These are phyloP conservation scores for Paraplagusia blochii DNA, from an alignment of 2,113 vertebrate species.

Conservation along the genomic window DNA sequence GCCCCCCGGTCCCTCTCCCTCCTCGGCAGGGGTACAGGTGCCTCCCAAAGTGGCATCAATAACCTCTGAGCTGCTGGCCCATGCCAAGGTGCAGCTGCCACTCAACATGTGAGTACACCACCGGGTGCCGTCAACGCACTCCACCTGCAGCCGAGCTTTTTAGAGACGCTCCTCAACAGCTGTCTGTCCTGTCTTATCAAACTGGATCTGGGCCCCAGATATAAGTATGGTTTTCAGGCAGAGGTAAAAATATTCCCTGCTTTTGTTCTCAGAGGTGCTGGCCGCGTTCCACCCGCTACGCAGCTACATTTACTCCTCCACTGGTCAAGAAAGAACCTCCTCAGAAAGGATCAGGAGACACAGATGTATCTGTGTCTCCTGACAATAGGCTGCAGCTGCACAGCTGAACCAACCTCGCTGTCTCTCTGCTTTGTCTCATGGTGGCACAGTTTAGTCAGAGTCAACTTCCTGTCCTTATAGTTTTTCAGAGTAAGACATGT, in stretches of 20 bases:
- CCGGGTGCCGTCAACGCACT: slow-evolving; percentile 20
- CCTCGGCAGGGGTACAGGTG: slow-evolving; percentile 68
- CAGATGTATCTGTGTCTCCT: slow-evolving; percentile 25
- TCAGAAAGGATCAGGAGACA: slow-evolving; percentile 42
- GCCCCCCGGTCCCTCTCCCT: slow-evolving; percentile 59
- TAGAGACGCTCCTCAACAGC: slow-evolving; percentile 7
- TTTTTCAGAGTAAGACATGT: too few relatives aligned
- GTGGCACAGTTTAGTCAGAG: too few relatives aligned
- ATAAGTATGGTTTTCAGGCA: slow-evolving; percentile 21
- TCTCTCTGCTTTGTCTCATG: too few relatives aligned
- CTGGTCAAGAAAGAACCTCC: slow-evolving; percentile 49
- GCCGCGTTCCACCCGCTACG: slow-evolving; percentile 48
- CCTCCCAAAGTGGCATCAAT: slow-evolving; percentile 82
- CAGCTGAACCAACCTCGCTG: too few relatives aligned
- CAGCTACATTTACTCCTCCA: slow-evolving; percentile 49
- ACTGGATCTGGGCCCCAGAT: slow-evolving; percentile 15
- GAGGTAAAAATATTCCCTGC: slow-evolving; percentile 40
- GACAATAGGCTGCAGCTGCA: slow-evolving; percentile 17
- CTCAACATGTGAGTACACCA: slow-evolving; percentile 91
- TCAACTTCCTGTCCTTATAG: too few relatives aligned
- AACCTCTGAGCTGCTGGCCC: slow-evolving; percentile 84
- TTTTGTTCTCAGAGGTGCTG: slow-evolving; percentile 49
- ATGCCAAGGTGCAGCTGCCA: slow-evolving; percentile 90
- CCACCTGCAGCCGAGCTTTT: slow-evolving; percentile 13
- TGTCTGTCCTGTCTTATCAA: slow-evolving; percentile 3